Evolutionary conservation across 2,888 invertebrate species (phyloP).

Genomic region (Pollenia griseotomentosa): DNA sequence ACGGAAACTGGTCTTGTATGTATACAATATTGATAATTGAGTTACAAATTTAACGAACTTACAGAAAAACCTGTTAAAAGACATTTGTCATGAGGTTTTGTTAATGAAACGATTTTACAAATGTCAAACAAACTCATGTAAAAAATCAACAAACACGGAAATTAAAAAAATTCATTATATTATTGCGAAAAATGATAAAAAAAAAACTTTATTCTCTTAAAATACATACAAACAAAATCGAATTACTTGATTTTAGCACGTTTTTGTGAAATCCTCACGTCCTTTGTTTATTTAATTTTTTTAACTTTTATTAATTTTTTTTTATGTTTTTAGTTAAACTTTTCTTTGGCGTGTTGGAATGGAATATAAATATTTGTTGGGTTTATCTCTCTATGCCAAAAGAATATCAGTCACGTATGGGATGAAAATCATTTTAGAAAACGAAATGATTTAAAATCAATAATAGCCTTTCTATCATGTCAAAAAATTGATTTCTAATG

Average conservation of each 20-base stretch:
- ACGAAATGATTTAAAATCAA: no score
- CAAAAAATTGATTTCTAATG: no score
- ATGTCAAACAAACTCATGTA: neutral
- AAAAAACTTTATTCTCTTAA: neutral
- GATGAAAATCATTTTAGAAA: conserved; percentile 36
- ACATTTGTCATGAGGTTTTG: conserved; percentile 32
- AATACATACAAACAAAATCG: conserved; percentile 18
- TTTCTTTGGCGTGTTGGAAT: neutral
- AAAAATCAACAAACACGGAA: neutral
- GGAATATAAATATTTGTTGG: conserved; percentile 11
- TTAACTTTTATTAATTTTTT: conserved; percentile 17
- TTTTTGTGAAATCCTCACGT: conserved; percentile 59
- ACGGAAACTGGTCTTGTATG: conserved; percentile 14
- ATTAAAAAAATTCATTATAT: no score
- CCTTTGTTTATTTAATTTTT: conserved; percentile 43
- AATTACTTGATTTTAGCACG: conserved; percentile 60
- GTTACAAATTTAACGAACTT: conserved; percentile 10
- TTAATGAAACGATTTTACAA: neutral
- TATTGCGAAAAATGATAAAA: neutral
- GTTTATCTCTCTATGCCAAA: conserved; percentile 17
- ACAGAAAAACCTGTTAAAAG: conserved; percentile 50
- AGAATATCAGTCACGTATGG: conserved; percentile 44
- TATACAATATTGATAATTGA: neutral
- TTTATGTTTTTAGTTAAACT: conserved; percentile 3
- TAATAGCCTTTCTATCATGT: no score